phyloP scores from a whole-genome alignment of 2,113 vertebrate species.

The Neolamprologus brichardi region DNA sequence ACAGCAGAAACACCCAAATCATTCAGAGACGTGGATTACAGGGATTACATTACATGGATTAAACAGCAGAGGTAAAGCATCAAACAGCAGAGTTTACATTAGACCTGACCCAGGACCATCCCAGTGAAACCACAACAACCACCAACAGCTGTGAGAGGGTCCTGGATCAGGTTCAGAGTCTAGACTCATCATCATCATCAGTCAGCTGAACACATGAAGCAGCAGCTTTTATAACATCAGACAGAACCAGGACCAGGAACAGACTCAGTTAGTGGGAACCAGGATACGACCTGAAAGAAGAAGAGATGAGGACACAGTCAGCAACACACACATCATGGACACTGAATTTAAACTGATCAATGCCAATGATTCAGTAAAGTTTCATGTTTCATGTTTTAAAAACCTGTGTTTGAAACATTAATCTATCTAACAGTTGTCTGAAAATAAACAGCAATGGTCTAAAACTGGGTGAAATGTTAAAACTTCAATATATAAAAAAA shows the following conservation, averaged over 20 bases:
- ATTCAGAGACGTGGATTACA: accelerated
- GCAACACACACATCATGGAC: accelerated
- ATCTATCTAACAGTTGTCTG: no score
- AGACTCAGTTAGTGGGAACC: not conserved
- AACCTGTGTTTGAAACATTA: no score
- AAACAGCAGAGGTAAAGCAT: not conserved
- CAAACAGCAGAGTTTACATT: accelerated
- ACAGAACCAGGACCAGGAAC: accelerated
- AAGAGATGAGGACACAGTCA: not conserved
- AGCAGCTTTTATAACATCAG: accelerated
- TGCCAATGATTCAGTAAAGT: no score
- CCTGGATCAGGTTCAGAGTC: not conserved
- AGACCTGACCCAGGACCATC: accelerated
- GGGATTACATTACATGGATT: accelerated
- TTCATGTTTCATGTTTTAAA: no score
- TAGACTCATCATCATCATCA: not conserved
- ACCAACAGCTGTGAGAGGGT: accelerated
- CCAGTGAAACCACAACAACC: accelerated
- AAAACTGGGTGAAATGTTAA: no score
- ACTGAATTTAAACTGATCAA: no score
- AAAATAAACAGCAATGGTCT: no score
- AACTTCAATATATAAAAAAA: no score
- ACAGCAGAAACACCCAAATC: accelerated
- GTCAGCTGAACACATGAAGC: accelerated
- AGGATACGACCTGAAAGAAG: not conserved